A percentile compares a stretch with the other conserved stretches of the same genome.
Conservation (phyloP, 1,140 invertebrate species). For the Epicauta chinensis region DNA sequence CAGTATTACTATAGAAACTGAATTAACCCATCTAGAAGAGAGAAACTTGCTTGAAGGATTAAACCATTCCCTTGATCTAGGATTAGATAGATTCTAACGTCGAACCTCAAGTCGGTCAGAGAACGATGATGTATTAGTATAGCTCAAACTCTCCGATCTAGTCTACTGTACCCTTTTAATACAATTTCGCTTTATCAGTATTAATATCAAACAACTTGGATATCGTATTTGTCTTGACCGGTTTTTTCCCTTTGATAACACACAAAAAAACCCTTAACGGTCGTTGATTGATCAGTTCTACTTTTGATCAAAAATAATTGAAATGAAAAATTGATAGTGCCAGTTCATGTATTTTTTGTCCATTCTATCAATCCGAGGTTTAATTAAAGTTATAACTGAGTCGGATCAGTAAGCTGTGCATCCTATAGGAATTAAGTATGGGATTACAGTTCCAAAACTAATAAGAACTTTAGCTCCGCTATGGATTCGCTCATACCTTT, state of each 20-base stretch:
- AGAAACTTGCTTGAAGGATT: conserved; percentile 31
- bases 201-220: conserved; percentile 13
- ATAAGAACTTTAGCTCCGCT: conserved; percentile 29
- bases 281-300: not conserved
- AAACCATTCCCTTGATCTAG: conserved; percentile 33
- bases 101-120: conserved; percentile 25
- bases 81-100: conserved; percentile 31
- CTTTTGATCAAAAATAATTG: not conserved
- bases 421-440: conserved; percentile 28
- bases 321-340: not conserved
- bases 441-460: conserved; percentile 33
- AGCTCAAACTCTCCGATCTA: conserved; percentile 5
- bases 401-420: conserved; percentile 21
- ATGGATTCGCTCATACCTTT: conserved; percentile 19
- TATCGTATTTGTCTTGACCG: conserved; percentile 1
- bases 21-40: conserved; percentile 29
- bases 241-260: no score
- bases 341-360: conserved; percentile 12
- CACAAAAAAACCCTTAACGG: no score
- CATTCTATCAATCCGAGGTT: conserved; percentile 22
- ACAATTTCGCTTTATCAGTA: conserved; percentile 14
- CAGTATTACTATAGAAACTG: conserved; percentile 26
- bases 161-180: conserved; percentile 2
- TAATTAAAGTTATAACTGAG: conserved; percentile 31
- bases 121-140: conserved; percentile 19